Conservation (phyloP, 2,797 vertebrate genomes). For the Sebastes trivittatus region DNA sequence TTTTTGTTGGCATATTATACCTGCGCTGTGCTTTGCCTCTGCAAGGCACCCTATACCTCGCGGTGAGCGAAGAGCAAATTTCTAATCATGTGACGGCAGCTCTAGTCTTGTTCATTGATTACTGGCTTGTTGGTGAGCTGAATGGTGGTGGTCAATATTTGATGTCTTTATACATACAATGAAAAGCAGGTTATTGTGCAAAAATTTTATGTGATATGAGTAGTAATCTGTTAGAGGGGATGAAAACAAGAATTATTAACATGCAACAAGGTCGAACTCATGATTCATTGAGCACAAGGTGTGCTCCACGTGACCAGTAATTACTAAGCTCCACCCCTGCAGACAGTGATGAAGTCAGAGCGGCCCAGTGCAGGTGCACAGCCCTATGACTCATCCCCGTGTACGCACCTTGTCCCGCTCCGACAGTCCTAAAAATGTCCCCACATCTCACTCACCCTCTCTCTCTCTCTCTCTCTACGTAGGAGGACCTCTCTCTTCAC, state of each 20-base stretch:
- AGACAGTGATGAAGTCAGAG: slow-evolving; percentile 26
- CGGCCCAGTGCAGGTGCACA: slow-evolving; percentile 6
- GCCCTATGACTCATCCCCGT: slow-evolving; percentile 45
- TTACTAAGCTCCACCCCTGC: background rate
- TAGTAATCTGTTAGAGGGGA: background rate
- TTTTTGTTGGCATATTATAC: no score
- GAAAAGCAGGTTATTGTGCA: background rate
- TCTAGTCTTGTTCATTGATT: background rate
- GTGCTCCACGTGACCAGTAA: background rate
- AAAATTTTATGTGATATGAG: background rate
- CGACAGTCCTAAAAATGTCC: slow-evolving; percentile 39
- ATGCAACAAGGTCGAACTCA: slow-evolving; percentile 14
- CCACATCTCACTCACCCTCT: slow-evolving; percentile 36
- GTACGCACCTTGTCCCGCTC: slow-evolving; percentile 52
- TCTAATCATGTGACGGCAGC: background rate
- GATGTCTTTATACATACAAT: background rate
- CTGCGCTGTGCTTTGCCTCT: no score
- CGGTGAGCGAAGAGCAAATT: no score
- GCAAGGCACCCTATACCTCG: no score
- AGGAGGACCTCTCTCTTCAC: slow-evolving; percentile 26
- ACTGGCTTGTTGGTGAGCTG: background rate
- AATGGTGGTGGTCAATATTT: background rate
- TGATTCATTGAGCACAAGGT: background rate
- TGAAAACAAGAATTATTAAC: background rate
- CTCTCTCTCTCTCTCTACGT: slow-evolving; percentile 2